Evolutionary conservation across 37 sponge, comb jelly and placozoan species (phyloP), one percentile per base, ranked within the genome.

Genomic region (Ephydatia muelleri): DNA sequence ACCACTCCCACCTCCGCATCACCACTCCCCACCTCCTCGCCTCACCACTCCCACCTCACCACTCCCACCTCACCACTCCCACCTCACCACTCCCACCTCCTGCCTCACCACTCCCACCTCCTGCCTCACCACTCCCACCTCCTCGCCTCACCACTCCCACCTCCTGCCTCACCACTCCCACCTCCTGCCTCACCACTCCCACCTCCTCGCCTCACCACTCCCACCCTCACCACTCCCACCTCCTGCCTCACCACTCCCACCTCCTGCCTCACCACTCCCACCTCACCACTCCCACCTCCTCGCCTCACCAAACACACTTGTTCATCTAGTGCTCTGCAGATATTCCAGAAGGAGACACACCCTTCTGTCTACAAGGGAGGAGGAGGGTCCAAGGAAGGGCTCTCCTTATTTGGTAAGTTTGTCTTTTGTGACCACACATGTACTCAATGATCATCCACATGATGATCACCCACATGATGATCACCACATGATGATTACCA

Each of bases 301-400:
- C 57, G 19, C 1, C 57, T 19, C 30, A 49, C 64, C 64, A 79
- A 22, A 25, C 33, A 32, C 68, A 28, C 47, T 11, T 8, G 9
- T 40, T 19, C 13, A 26, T 64, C 26, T 67, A 92, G 93, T 80
- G 91, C 96, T 66, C 83, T 98, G 49, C 96, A 96, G 90, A 91
- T 98, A 73, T 98, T 98, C 84, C 93, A 90, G 49, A 90, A 85
- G 72, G 99, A 98, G 86, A 32, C 48, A 33, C 99, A 98, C 70
- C 99, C 99, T 1, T 98, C 99, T 27, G 89, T 86, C 6, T 96
- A 93, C 75, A 98, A 98, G 79, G 71, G 83, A 13, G 94, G 90
- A 21, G 71, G 84, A 21, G 88, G 93, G 23, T 38, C 85, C 1
- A 98, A 96, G 65, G 99, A 98, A 57, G 99, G 99, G 48, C 93